Conservation (phyloP, 2,113 vertebrate genomes). For the Thomomys bottae region DNA sequence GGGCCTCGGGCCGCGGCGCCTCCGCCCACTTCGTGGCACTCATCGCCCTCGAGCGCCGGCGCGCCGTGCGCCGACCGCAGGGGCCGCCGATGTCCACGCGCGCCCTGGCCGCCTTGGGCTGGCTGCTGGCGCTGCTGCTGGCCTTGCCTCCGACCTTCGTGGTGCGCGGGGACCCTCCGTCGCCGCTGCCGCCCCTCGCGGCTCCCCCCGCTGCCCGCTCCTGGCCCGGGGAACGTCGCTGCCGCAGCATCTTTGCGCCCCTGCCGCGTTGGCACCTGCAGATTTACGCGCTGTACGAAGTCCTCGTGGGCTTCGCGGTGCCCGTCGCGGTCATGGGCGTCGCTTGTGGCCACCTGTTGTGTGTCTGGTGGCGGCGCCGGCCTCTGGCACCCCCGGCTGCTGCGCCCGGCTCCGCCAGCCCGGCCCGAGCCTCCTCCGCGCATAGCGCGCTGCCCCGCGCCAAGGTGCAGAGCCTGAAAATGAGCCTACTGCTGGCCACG, state of each 20-base stretch:
- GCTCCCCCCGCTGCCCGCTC: background rate
- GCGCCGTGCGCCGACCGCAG: slow-evolving; percentile 64
- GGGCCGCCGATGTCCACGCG: slow-evolving; percentile 73
- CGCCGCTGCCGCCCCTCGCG: background rate
- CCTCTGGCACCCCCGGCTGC: background rate
- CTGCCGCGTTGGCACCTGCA: slow-evolving; percentile 81
- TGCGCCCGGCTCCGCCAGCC: background rate
- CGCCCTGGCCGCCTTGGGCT: slow-evolving; percentile 74
- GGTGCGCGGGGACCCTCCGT: slow-evolving; percentile 48
- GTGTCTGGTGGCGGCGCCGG: slow-evolving; percentile 49
- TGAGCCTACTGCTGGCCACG: slow-evolving; percentile 80
- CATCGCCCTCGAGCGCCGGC: slow-evolving; percentile 82
- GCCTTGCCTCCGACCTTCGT: slow-evolving; percentile 80
- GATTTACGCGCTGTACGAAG: slow-evolving; percentile 75
- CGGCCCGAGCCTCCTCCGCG: background rate
- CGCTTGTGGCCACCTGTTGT: slow-evolving; percentile 66
- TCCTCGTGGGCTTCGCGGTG: slow-evolving; percentile 75
- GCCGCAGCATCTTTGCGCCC: slow-evolving; percentile 73
- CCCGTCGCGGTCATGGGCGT: slow-evolving; percentile 73
- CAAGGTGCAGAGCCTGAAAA: slow-evolving; percentile 82
- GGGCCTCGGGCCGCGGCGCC: slow-evolving; percentile 79
- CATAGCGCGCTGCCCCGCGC: slow-evolving; percentile 77
- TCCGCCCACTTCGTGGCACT: slow-evolving; percentile 82
- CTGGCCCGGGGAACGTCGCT: slow-evolving; percentile 57
- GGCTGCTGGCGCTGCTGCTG: slow-evolving; percentile 83